phyloP scores from a whole-genome alignment of 2,888 invertebrate genomes.

The Aphidius colemani region DNA sequence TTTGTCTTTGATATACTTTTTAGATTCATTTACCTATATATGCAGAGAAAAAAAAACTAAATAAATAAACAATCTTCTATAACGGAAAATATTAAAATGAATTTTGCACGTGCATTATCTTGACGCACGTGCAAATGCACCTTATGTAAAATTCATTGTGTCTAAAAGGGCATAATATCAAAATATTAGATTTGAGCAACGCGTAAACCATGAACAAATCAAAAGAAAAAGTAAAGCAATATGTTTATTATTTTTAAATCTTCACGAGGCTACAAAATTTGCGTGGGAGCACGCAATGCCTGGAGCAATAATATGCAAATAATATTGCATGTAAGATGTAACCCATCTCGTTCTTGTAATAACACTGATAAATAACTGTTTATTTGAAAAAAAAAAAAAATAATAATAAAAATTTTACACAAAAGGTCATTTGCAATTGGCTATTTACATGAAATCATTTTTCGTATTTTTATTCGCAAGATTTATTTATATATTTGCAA shows the following conservation, averaged over 20 bases:
- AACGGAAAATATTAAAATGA: slow-evolving; percentile 17
- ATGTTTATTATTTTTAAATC: no score
- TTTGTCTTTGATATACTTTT: no score
- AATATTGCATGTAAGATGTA: slow-evolving; percentile 18
- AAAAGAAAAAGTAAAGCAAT: slow-evolving; percentile 31
- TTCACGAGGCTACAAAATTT: slow-evolving; percentile 18
- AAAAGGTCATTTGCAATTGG: slow-evolving; percentile 9
- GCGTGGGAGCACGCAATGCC: slow-evolving; percentile 37
- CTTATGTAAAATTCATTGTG: slow-evolving; percentile 1
- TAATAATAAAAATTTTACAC: background rate
- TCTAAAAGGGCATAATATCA: background rate
- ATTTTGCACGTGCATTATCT: slow-evolving; percentile 17
- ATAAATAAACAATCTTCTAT: background rate
- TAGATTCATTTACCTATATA: no score
- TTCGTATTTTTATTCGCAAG: background rate
- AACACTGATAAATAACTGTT: slow-evolving; percentile 33
- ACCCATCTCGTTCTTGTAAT: slow-evolving; percentile 12
- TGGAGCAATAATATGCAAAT: slow-evolving; percentile 27
- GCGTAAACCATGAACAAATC: slow-evolving; percentile 21
- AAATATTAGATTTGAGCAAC: background rate
- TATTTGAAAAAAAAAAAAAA: background rate
- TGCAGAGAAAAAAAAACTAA: no score
- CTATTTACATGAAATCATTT: slow-evolving; percentile 4
- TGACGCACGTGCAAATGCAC: slow-evolving; percentile 16
- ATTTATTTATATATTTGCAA: background rate